These are phyloP conservation scores for Lithodes maja DNA, from an alignment of 2,888 invertebrate species.

Conservation along the genomic window DNA sequence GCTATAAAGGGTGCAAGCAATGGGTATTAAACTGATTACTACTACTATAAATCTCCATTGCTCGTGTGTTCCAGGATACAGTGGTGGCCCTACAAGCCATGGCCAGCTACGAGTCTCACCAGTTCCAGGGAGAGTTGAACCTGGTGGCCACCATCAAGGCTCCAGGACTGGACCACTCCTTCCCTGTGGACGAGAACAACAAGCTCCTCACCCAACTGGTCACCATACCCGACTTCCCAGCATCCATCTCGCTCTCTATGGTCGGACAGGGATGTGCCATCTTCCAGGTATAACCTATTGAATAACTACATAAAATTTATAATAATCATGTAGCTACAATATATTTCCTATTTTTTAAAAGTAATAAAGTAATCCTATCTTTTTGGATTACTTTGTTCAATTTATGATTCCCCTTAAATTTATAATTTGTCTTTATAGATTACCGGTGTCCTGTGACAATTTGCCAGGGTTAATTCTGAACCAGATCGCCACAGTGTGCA, in stretches of 20 bases:
- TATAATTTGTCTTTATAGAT: no score
- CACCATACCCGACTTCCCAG: slow-evolving; percentile 76
- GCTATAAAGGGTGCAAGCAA: slow-evolving; percentile 9
- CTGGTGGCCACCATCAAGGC: slow-evolving; percentile 74
- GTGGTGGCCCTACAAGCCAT: slow-evolving; percentile 78
- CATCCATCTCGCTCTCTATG: slow-evolving; percentile 76
- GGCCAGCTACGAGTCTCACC: slow-evolving; percentile 71
- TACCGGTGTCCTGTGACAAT: no score
- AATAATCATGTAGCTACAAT: no score
- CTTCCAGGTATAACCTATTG: slow-evolving; percentile 75
- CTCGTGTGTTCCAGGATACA: slow-evolving; percentile 77
- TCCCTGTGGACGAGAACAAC: slow-evolving; percentile 76
- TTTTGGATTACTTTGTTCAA: no score
- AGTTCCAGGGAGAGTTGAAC: slow-evolving; percentile 76
- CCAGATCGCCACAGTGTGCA: no score
- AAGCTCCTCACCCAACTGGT: slow-evolving; percentile 77
- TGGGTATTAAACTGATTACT: background rate
- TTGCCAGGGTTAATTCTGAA: no score
- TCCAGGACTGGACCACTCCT: slow-evolving; percentile 74
- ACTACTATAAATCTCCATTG: no score
- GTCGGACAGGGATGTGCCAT: slow-evolving; percentile 79
- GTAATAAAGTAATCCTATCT: no score
- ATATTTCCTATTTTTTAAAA: no score
- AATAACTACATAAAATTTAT: no score
- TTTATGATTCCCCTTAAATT: no score